These are phyloP conservation scores for Petrocephalus sullivani DNA, from an alignment of 2,797 vertebrate genomes.

Conservation along the genomic window DNA sequence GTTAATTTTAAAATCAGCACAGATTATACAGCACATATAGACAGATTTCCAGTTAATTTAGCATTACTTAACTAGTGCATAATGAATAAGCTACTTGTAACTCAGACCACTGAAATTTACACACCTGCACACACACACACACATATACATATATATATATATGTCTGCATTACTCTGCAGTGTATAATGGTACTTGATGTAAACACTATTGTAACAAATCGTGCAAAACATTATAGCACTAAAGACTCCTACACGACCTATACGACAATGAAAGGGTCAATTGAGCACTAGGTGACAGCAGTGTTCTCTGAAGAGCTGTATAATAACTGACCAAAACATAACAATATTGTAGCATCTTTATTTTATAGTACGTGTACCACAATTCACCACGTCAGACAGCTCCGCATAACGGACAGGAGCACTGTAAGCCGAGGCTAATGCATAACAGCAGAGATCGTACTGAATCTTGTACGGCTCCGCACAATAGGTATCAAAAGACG, in stretches of 20 bases:
- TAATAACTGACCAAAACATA: background rate
- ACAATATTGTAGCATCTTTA: background rate
- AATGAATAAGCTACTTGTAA: background rate
- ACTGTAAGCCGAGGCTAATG: background rate
- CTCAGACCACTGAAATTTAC: background rate
- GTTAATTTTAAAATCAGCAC: background rate
- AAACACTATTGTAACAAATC: background rate
- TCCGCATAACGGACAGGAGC: background rate
- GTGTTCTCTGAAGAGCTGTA: background rate
- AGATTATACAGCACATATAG: background rate
- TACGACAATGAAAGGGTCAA: background rate
- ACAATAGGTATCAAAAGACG: constrained; percentile 12
- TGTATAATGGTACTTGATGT: background rate
- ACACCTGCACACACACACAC: too few species aligned
- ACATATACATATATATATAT: too few species aligned
- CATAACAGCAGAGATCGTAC: background rate
- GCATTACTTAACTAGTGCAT: background rate
- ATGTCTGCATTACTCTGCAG: background rate
- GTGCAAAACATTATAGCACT: background rate
- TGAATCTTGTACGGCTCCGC: constrained; percentile 9
- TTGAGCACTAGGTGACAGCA: background rate
- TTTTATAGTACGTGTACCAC: background rate
- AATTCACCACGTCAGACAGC: background rate
- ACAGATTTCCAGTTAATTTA: background rate
- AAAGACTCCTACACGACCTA: background rate